Conservation (phyloP, 2,797 vertebrate genomes). For the Megalops cyprinoides region DNA sequence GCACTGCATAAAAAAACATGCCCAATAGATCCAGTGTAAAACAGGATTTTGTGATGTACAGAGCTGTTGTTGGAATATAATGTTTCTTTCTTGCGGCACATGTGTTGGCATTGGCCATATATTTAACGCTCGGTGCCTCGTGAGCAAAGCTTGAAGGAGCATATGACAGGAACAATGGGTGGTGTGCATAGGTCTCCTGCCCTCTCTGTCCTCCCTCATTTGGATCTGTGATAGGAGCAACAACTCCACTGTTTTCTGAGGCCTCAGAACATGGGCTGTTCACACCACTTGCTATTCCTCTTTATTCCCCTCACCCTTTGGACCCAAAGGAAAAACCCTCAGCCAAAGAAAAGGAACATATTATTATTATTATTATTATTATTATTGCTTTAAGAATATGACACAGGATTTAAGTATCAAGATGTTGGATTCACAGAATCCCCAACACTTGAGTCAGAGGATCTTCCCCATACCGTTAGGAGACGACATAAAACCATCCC, state of each 20-base stretch:
- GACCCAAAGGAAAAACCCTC: neutral
- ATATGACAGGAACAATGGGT: neutral
- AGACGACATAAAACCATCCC: neutral
- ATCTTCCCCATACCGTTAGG: neutral
- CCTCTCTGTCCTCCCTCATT: constrained; percentile 15
- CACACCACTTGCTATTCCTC: neutral
- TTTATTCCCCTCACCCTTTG: neutral
- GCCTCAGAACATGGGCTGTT: constrained; percentile 20
- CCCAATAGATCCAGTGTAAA: neutral
- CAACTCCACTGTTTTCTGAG: constrained; percentile 24
- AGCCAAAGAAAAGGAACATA: neutral
- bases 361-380: neutral
- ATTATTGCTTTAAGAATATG: constrained; percentile 16
- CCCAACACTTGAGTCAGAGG: neutral
- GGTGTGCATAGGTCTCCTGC: constrained; percentile 16
- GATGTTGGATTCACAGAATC: no score
- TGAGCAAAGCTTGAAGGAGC: neutral
- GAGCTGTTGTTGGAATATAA: neutral
- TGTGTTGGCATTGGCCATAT: constrained; percentile 16
- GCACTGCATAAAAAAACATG: neutral
- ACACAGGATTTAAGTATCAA: neutral
- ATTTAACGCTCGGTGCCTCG: neutral
- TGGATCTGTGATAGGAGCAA: constrained; percentile 17
- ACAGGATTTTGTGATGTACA: neutral
- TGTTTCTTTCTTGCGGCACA: constrained; percentile 1